Base-by-base conservation (phyloP, 2,797 vertebrate genomes). In the Furcifer pardalis region DNA sequence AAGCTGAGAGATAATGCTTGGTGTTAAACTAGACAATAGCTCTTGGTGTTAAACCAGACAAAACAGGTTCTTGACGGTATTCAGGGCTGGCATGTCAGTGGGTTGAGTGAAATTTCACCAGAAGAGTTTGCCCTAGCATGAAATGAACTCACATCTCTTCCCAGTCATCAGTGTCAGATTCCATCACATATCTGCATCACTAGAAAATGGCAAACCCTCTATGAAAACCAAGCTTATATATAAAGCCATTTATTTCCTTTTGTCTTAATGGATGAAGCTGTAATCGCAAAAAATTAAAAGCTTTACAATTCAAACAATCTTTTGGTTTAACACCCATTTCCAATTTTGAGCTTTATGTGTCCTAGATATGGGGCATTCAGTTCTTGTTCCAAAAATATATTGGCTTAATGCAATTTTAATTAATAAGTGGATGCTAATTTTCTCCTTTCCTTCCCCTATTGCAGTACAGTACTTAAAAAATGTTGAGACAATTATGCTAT, bases 251-350 rank as follows among this genome's bases (percentile, higher is more conserved):
- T 85, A 75, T 35, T 86, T 88, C 63, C 74, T 72, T 56, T 84
- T 72, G 83, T 85, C 66, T n/a, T 0, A 1, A 90, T 21, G 52
- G 21, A 15, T 82, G 76, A 42, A 79, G 74, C 44, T 69, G 88
- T 90, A 82, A 86, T 84, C 32, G 56, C n/a, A 84, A 46, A 84
- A 37, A 69, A 84, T 23, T 30, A 35, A 91, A 89, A 74, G 46
- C 30, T 84, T 81, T 83, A 52, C 83, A 89, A 42, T n/a, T 59
- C 13, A 88, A 63, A 44, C 85, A 84, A 83, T 9, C 17, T 37
- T 92, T 92, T 71, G 92, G 84, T 89, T 73, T 91, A 90, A 84
- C 62, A 84, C 77, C 80, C 56, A 84, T 81, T 69, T 83, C 60
- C 68, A 89, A 5, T 89, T 60, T 90, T 86, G 82, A 80, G 44